These are phyloP conservation scores for Phaethornis superciliosus DNA, from an alignment of 2,113 vertebrate genomes.

Conservation along the genomic window DNA sequence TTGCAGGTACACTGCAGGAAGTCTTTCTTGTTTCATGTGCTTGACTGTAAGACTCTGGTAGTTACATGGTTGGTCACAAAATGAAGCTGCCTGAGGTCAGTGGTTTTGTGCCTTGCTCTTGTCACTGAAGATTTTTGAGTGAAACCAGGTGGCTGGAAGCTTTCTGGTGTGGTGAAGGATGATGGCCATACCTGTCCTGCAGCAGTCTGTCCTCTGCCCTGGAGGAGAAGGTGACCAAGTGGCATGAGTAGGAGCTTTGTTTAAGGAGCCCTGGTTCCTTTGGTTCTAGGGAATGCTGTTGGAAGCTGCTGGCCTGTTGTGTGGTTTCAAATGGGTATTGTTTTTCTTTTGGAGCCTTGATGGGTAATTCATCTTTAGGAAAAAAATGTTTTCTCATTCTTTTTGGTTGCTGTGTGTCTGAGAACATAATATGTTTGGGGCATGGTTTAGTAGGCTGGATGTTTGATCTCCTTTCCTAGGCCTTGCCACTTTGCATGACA, in stretches of 20 bases:
- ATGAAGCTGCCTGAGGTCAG: not conserved
- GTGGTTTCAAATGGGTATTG: not conserved
- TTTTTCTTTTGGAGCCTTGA: not conserved
- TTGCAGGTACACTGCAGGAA: not conserved
- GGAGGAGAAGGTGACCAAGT: not conserved
- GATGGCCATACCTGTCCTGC: not conserved
- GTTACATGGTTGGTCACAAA: not conserved
- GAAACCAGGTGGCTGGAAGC: not conserved
- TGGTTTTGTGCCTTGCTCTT: not conserved
- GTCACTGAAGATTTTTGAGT: not conserved
- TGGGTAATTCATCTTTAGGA: not conserved
- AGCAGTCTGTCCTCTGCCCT: fast-evolving
- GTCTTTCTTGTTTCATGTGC: not conserved
- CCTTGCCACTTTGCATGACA: not conserved
- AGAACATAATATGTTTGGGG: not conserved
- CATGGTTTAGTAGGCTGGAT: not conserved
- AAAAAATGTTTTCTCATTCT: not conserved
- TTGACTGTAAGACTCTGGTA: not conserved
- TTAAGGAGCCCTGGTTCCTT: not conserved
- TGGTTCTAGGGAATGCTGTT: not conserved
- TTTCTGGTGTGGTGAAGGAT: not conserved
- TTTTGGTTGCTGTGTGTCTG: not conserved
- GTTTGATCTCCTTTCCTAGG: not conserved
- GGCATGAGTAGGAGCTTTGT: too few relatives aligned
- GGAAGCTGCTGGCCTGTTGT: not conserved